Evolutionary conservation across 2,797 vertebrate genomes (phyloP), one percentile per base, ranked within the genome.

Genomic region (Anguilla anguilla): DNA sequence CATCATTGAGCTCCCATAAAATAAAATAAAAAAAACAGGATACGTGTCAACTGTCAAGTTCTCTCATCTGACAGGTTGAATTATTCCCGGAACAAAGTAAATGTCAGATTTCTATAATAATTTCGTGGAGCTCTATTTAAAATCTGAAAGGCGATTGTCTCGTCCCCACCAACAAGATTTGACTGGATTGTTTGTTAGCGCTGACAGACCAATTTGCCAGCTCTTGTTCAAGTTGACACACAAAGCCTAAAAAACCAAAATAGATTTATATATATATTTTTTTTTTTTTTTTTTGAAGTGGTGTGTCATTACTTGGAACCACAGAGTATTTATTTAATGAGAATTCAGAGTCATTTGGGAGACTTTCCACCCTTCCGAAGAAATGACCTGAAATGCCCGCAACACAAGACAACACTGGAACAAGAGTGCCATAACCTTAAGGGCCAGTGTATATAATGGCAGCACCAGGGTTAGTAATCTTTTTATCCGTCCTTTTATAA

Each of bases 31-130:
- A 94, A 94, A 94, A 94, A 91, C 87, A 82, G 93, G 92, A 92
- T 91, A 84, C 94, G 91, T 79, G 31, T 9, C 94, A 90, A 89
- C 91, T 85, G 87, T 90, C 91, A 87, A 92, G 93, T 94, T 93
- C 93, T 92, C 90, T 90, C 89, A 91, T 89, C 92, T 96, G 94
- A 95, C 96, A 95, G 91, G 90, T 88, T 92, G 89, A 92, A 95
- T 96, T 94, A 94, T 90, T 93, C 91, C 93, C 94, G 86, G 91
- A 53, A 86, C 84, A 28, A 87, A 57, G 89, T 49, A 43, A 74
- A 93, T 92, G 94, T 92, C 94, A 93, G 86, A 86, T 90, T 87
- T 92, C 86, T 88, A 61, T 84, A 87, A 92, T 93, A 92, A 89
- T 64, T 92, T 88, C 88, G 84, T 87, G 0, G 57, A 83, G 6